Conservation (phyloP, 2,113 vertebrate species). For the Takifugu bimaculatus region DNA sequence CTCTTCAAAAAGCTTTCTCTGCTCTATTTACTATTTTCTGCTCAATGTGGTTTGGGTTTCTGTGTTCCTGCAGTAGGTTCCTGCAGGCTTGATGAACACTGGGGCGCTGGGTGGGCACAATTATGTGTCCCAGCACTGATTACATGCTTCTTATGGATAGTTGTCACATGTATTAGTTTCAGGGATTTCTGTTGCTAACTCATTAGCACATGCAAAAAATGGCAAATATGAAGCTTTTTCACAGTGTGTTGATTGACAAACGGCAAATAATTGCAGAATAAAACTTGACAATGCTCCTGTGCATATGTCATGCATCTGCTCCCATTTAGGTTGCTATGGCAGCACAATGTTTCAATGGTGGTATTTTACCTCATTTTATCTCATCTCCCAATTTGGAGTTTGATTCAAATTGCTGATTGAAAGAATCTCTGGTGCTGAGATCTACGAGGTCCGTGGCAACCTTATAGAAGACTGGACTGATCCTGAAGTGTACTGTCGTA, state of each 20-base stretch:
- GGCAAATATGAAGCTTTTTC: too few relatives aligned
- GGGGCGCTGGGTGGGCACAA: constrained; percentile 60
- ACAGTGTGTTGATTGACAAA: too few relatives aligned
- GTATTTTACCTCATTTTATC: too few relatives aligned
- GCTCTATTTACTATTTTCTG: constrained; percentile 70
- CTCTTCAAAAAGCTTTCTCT: constrained; percentile 73
- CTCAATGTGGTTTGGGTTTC: constrained; percentile 56
- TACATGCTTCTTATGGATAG: constrained; percentile 43
- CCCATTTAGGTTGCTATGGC: not conserved
- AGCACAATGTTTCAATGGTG: too few relatives aligned
- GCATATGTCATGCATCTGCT: not conserved
- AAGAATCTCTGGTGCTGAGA: too few relatives aligned
- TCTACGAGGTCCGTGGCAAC: too few relatives aligned
- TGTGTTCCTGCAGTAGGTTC: constrained; percentile 45
- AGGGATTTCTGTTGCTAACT: constrained; percentile 16
- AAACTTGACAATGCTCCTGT: not conserved
- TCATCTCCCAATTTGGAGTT: too few relatives aligned
- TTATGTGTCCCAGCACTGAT: constrained; percentile 41
- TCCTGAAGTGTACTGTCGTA: too few relatives aligned
- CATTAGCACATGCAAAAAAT: constrained; percentile 3
- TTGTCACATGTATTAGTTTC: constrained; percentile 41
- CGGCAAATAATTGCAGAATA: not conserved
- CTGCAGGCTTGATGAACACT: constrained; percentile 41
- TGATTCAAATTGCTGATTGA: too few relatives aligned
- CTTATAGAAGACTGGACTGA: too few relatives aligned